Percentiles rank a stretch among this genome's conserved stretches.
Conservation (phyloP, 2,888 invertebrate genomes). For the Orthonychiurus folsomi region DNA sequence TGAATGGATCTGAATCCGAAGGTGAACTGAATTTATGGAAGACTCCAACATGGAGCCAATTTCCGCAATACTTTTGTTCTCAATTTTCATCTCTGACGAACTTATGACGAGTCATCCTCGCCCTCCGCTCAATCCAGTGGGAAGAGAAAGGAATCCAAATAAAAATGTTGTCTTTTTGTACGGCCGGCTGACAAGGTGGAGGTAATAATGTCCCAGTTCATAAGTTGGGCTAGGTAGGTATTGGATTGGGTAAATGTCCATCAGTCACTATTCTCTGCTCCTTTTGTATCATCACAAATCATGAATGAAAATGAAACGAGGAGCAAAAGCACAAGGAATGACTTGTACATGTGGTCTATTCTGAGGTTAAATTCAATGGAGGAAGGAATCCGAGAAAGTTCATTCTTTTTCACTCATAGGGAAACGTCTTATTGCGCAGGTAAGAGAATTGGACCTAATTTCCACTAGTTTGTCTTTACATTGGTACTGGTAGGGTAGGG, state of each 20-base stretch:
- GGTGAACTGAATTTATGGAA: neutral
- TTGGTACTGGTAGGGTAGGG: too few species aligned
- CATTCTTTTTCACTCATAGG: too few species aligned
- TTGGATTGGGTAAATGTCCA: neutral
- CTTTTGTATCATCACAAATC: neutral
- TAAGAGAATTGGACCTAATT: too few species aligned
- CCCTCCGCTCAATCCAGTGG: neutral
- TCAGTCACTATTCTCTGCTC: neutral
- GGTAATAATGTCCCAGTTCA: neutral
- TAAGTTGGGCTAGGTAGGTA: neutral
- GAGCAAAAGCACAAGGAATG: neutral
- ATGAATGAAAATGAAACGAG: neutral
- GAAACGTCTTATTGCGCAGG: too few species aligned
- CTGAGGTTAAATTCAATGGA: neutral
- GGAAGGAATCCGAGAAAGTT: neutral
- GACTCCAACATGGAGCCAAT: neutral
- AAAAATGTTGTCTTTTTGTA: too few species aligned
- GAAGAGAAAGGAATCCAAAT: neutral
- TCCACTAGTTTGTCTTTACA: neutral
- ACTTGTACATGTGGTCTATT: neutral
- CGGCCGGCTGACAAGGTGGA: neutral
- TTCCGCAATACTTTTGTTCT: neutral
- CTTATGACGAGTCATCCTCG: neutral
- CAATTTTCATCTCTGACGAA: neutral
- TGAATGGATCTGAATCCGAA: neutral